A percentile compares a stretch with the other conserved stretches of the same genome.
Conservation (phyloP, 2,113 vertebrate species). For the Macaca nemestrina region DNA sequence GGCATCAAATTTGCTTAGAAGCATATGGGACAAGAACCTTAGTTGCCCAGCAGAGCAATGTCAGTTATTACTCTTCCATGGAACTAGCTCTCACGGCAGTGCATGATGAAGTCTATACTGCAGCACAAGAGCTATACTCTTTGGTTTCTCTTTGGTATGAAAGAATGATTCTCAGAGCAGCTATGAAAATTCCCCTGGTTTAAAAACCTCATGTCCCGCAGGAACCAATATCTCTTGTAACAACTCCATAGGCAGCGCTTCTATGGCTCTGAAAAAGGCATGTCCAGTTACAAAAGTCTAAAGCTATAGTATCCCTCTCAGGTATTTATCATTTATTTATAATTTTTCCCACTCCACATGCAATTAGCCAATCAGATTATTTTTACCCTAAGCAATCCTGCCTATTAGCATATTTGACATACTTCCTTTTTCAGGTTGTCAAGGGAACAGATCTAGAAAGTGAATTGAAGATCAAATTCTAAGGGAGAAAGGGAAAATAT, state of each 20-base stretch:
- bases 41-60: neutral
- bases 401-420: neutral
- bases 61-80: neutral
- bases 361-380: neutral
- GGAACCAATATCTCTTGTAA: neutral
- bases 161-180: neutral
- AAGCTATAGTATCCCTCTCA: neutral
- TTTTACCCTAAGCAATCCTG: slow-evolving; percentile 18
- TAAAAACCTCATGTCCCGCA: neutral
- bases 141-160: neutral
- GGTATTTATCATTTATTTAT: neutral
- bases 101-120: neutral
- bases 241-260: neutral
- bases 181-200: neutral
- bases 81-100: neutral
- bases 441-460: slow-evolving; percentile 38
- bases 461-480: slow-evolving; percentile 40
- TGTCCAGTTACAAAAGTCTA: neutral
- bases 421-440: neutral
- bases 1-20: neutral
- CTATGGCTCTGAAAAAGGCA: neutral
- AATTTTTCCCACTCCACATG: neutral
- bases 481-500: slow-evolving; percentile 1
- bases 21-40: neutral
- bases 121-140: neutral